phyloP scores from a whole-genome alignment of 2,888 invertebrate genomes.

The Meiosimyza decipiens region DNA sequence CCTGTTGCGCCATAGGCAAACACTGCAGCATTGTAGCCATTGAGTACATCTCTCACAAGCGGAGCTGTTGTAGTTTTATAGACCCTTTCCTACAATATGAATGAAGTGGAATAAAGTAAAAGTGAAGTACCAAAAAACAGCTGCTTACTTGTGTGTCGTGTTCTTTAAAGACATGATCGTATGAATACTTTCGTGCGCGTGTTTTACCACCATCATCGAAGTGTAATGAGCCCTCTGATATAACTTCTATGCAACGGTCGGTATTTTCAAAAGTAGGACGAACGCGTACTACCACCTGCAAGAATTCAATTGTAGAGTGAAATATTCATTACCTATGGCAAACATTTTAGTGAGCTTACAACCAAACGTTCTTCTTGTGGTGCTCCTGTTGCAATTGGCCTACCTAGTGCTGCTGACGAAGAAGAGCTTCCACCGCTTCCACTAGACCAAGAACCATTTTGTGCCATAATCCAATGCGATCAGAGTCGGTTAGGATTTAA shows the following conservation, averaged over 20 bases:
- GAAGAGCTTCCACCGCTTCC: conserved; percentile 59
- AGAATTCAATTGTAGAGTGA: not conserved
- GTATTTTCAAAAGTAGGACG: conserved; percentile 84
- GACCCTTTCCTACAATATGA: conserved; percentile 73
- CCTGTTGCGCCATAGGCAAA: conserved; percentile 80
- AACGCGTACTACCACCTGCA: conserved; percentile 87
- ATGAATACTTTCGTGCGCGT: conserved; percentile 86
- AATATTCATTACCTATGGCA: not conserved
- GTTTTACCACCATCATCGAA: conserved; percentile 70
- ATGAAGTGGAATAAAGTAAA: not conserved
- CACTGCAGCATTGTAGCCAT: conserved; percentile 93
- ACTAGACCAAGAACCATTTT: conserved; percentile 59
- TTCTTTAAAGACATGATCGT: conserved; percentile 90
- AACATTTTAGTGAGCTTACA: conserved; percentile 50
- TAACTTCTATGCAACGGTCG: conserved; percentile 66
- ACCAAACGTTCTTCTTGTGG: conserved; percentile 64
- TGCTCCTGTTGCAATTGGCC: conserved; percentile 52
- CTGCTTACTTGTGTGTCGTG: conserved; percentile 80
- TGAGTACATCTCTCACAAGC: conserved; percentile 86
- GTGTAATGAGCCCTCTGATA: conserved; percentile 63
- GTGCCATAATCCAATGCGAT: conserved; percentile 41
- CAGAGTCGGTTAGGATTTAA: not conserved
- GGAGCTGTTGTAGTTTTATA: conserved; percentile 88
- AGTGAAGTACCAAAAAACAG: not conserved
- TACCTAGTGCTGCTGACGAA: conserved; percentile 54